These are phyloP conservation scores for Pocillopora grandis DNA, from an alignment of 92 coral and sea anemone genomes.

Conservation along the genomic window DNA sequence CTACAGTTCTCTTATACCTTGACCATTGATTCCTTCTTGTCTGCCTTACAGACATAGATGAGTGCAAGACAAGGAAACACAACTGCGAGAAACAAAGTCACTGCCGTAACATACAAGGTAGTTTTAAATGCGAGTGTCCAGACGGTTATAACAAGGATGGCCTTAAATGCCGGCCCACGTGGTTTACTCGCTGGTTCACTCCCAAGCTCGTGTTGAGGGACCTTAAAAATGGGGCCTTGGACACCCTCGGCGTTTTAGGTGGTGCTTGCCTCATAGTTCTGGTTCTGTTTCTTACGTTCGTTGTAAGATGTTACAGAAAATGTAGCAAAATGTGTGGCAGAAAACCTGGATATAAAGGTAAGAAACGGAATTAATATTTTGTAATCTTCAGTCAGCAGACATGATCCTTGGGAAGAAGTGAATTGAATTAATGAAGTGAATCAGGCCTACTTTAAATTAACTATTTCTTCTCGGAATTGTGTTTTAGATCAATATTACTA, in stretches of 20 bases:
- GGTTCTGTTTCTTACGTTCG: not conserved
- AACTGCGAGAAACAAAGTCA: constrained; percentile 33
- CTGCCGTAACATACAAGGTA: constrained; percentile 15
- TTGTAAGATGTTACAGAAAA: not conserved
- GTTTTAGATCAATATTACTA: constrained; percentile 27
- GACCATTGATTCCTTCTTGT: not conserved
- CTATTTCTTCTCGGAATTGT: not conserved
- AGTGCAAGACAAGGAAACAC: constrained; percentile 18
- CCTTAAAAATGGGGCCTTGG: constrained; percentile 1
- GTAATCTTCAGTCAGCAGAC: too few relatives aligned
- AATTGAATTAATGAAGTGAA: too few relatives aligned
- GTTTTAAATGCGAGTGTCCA: constrained; percentile 31
- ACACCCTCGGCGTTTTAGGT: not conserved
- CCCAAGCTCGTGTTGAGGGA: constrained; percentile 16
- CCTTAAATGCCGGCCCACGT: not conserved
- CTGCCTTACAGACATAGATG: constrained; percentile 12
- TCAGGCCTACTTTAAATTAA: not conserved
- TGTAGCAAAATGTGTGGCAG: not conserved
- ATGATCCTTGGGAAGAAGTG: too few relatives aligned
- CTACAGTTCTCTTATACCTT: too few relatives aligned
- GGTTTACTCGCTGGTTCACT: constrained; percentile 9
- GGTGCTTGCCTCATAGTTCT: not conserved
- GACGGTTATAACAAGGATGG: not conserved
- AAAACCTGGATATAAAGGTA: constrained; percentile 18
- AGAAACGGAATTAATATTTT: not conserved